phyloP scores from a whole-genome alignment of 2,888 invertebrate genomes.

The Axea sp. region DNA sequence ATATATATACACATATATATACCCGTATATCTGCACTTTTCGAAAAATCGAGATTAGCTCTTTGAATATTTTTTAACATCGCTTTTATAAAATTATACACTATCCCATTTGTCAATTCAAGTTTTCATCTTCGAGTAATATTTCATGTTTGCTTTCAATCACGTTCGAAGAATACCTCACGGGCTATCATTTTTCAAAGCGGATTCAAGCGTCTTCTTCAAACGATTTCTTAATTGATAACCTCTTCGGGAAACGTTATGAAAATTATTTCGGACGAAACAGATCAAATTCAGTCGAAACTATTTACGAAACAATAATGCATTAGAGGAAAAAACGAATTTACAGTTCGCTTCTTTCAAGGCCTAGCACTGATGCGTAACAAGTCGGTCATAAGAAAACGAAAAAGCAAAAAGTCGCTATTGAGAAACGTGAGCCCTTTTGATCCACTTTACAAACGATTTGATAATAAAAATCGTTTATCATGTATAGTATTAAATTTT shows the following conservation, averaged over 20 bases:
- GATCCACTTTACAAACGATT: constrained; percentile 35
- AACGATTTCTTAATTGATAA: constrained; percentile 15
- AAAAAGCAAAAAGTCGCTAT: constrained; percentile 45
- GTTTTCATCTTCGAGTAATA: no score
- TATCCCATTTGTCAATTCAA: no score
- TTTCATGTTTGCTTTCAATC: constrained; percentile 35
- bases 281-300: constrained; percentile 42
- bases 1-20: no score
- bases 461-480: constrained; percentile 39
- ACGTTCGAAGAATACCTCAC: constrained; percentile 15
- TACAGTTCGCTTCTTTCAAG: constrained; percentile 62
- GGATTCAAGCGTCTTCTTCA: constrained; percentile 4
- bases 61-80: no score
- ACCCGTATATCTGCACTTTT: no score
- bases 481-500: constrained; percentile 1
- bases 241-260: constrained; percentile 35
- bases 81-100: no score
- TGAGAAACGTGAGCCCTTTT: constrained; percentile 50
- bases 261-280: constrained; percentile 44
- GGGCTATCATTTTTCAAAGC: constrained; percentile 37
- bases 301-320: constrained; percentile 35
- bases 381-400: constrained; percentile 65
- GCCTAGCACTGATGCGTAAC: constrained; percentile 66
- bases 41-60: no score
- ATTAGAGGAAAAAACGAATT: constrained; percentile 20